phyloP scores from a whole-genome alignment of 2,797 vertebrate genomes.

The Channa striata region DNA sequence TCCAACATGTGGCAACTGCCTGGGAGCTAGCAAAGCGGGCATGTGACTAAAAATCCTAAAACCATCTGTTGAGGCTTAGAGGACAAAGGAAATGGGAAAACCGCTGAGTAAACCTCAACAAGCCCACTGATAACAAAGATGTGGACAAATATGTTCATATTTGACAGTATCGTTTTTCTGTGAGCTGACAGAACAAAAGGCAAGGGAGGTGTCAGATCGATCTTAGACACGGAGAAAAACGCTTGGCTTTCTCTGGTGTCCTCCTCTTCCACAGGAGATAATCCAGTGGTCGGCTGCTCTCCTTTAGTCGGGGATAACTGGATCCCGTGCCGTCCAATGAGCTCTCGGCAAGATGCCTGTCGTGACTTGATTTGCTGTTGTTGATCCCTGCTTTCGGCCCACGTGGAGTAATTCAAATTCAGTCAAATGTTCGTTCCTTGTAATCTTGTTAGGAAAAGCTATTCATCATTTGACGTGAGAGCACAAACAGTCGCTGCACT shows the following conservation, averaged over 20 bases:
- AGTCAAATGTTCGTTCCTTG: slow-evolving; percentile 55
- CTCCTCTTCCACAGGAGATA: slow-evolving; percentile 49
- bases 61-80: neutral
- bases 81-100: too few species aligned
- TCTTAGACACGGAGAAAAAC: slow-evolving; percentile 16
- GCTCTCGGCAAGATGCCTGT: slow-evolving; percentile 27
- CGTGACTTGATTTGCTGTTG: slow-evolving; percentile 43
- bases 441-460: slow-evolving; percentile 29
- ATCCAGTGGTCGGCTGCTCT: slow-evolving; percentile 57
- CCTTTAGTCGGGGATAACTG: slow-evolving; percentile 72
- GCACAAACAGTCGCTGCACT: too few species aligned
- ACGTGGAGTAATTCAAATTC: slow-evolving; percentile 53
- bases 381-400: slow-evolving; percentile 44
- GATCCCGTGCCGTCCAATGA: slow-evolving; percentile 64
- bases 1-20: neutral
- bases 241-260: slow-evolving; percentile 37
- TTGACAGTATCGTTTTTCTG: too few species aligned
- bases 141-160: neutral
- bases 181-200: neutral
- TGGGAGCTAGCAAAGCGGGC: neutral
- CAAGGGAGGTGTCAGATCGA: neutral
- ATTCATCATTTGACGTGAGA: too few species aligned
- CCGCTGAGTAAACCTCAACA: neutral
- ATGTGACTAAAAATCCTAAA: neutral
- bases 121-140: neutral